Evolutionary conservation across 2,888 invertebrate genomes (phyloP).

Genomic region (Microctonus brassicae): DNA sequence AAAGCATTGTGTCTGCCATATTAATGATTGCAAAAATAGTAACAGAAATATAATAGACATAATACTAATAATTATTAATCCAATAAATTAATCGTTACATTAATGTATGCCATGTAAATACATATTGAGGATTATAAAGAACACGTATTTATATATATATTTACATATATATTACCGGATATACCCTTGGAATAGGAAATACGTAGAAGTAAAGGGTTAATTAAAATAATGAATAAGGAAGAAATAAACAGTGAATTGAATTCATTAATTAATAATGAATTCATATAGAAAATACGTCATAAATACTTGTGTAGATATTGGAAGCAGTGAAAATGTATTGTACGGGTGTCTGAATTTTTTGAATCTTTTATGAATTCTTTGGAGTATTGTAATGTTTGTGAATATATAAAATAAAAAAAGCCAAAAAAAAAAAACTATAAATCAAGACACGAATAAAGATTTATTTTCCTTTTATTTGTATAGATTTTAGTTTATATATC

Average conservation of each 20-base stretch:
- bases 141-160: too few species aligned
- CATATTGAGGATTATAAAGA: background rate
- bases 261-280: constrained; percentile 11
- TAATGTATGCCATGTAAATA: constrained; percentile 47
- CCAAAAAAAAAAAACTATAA: constrained; percentile 39
- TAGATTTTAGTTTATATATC: background rate
- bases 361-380: constrained; percentile 59
- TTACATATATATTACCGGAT: constrained; percentile 12
- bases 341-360: constrained; percentile 52
- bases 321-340: constrained; percentile 44
- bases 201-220: constrained; percentile 12
- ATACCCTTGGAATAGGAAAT: constrained; percentile 25
- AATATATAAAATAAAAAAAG: constrained; percentile 63
- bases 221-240: constrained; percentile 8
- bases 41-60: background rate
- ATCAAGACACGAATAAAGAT: constrained; percentile 16
- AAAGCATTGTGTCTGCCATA: background rate
- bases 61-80: constrained; percentile 41
- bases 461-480: constrained; percentile 18
- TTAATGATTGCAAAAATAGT: background rate
- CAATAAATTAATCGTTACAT: constrained; percentile 41
- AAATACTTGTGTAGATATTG: constrained; percentile 22
- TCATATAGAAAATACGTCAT: constrained; percentile 33
- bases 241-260: constrained; percentile 1
- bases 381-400: constrained; percentile 65